Conservation (phyloP, 2,888 invertebrate species). For the Andrena fulva region DNA sequence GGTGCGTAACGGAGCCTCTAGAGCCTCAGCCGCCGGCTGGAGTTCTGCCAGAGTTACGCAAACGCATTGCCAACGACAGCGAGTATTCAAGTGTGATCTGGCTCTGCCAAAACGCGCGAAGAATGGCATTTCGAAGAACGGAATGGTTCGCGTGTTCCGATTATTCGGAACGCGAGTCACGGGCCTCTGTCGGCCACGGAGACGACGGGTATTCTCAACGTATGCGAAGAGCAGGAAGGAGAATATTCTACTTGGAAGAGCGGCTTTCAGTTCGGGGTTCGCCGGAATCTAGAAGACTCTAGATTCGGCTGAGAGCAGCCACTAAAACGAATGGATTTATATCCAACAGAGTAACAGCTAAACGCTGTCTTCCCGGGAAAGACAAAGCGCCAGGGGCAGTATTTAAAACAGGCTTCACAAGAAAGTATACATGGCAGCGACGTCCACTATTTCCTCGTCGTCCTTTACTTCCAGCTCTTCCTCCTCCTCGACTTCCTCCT, state of each 20-base stretch:
- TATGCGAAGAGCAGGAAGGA: too few relatives aligned
- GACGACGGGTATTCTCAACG: too few relatives aligned
- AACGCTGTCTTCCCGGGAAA: neutral
- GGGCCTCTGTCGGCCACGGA: neutral
- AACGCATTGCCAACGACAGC: slow-evolving; percentile 56
- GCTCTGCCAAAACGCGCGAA: slow-evolving; percentile 60
- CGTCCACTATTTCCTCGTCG: neutral
- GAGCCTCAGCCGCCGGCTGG: slow-evolving; percentile 29
- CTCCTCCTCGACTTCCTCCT: slow-evolving; percentile 43
- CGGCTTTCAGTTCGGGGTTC: neutral
- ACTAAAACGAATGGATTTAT: neutral
- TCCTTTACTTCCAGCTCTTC: slow-evolving; percentile 26
- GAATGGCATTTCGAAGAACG: slow-evolving; percentile 49
- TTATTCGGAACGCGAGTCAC: slow-evolving; percentile 19
- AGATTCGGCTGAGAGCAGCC: neutral
- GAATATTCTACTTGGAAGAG: neutral
- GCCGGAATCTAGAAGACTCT: too few relatives aligned
- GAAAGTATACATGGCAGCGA: neutral
- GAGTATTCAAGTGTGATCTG: slow-evolving; percentile 42
- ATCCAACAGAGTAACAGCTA: neutral
- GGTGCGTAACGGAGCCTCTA: slow-evolving; percentile 60
- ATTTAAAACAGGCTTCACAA: neutral
- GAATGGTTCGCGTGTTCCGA: slow-evolving; percentile 4
- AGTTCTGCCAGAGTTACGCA: slow-evolving; percentile 64
- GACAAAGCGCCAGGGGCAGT: neutral